Base-by-base conservation (phyloP, 2,888 invertebrate species). In the Conchocele bisecta region DNA sequence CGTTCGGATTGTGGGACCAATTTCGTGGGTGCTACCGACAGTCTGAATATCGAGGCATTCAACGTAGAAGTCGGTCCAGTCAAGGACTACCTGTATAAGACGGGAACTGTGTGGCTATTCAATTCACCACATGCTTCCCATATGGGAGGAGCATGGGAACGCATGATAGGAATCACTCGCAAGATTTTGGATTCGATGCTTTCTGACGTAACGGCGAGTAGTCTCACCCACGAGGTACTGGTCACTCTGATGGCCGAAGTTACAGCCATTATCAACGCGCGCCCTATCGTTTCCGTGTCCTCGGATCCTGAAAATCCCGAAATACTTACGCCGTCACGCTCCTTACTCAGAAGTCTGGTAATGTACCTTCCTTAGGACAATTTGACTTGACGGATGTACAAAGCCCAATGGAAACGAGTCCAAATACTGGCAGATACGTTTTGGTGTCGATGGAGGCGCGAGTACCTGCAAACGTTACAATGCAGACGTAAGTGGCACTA, bases 111-210 rank as follows among this genome's bases (percentile, higher is more conserved):
- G 22, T 73, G 73, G 73, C 5, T 35, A 26, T 73, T 73, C 37
- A 73, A 73, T 37, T 51, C 67, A 3, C 78, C 78, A 9, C 69
- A 78, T 68, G 42, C 67, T 17, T 73, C 79, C 15, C 79, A 76
- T 51, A 74, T 76, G 64, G 75, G 69, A 5, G 72, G 78, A 7
- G 68, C 56, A 15, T 75, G 72, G 75, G 71, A 75, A 29, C 53
- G 72, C 6, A 51, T 78, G 57, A 75, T 75, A 13, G 77, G 74
- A 13, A 33, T 68, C 1, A 29, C 51, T 0, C 44, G 72, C 1
- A 29, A 69, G 24, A 79, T 79, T 22, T 54, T 75, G 17, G 75
- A 79, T 31, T 54, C 75, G 15, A 50, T 75, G 63, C 28, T 73
- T n/a, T 13, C 37, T 1, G 54, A 57, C 13, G 29, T 31, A n/a